Conservation (phyloP, 1,140 invertebrate genomes). For the Calosoma granatense region DNA sequence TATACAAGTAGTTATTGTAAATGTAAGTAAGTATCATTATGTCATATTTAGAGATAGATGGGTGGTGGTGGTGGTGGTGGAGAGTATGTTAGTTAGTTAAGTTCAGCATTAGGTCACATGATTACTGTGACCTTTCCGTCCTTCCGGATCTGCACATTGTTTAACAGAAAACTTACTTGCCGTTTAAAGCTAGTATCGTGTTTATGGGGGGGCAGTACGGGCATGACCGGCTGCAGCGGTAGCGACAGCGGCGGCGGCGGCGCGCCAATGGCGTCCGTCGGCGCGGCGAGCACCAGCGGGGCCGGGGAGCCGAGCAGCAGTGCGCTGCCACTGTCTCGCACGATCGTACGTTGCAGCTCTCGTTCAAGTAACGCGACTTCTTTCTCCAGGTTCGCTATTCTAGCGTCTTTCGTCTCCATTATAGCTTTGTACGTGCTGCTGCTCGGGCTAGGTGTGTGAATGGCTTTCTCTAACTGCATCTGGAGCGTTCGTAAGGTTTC, state of each 20-base stretch:
- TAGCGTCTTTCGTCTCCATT: slow-evolving; percentile 73
- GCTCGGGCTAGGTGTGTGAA: slow-evolving; percentile 53
- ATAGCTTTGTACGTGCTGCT: slow-evolving; percentile 63
- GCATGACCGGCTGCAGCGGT: slow-evolving; percentile 31
- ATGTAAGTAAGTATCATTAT: neutral
- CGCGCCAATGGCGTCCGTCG: slow-evolving; percentile 33
- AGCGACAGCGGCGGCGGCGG: slow-evolving; percentile 40
- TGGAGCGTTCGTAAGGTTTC: slow-evolving; percentile 68
- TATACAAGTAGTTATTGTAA: neutral
- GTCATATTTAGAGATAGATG: too few species aligned
- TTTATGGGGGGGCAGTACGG: slow-evolving; percentile 41
- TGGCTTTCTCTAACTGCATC: slow-evolving; percentile 62
- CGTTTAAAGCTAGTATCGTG: slow-evolving; percentile 56
- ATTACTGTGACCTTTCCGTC: slow-evolving; percentile 40
- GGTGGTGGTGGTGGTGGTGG: too few species aligned
- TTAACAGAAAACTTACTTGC: slow-evolving; percentile 73
- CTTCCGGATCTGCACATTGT: slow-evolving; percentile 62
- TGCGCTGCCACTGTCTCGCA: slow-evolving; percentile 25
- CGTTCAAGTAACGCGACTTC: slow-evolving; percentile 63
- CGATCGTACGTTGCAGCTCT: slow-evolving; percentile 48
- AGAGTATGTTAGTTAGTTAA: too few species aligned
- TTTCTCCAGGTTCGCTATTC: slow-evolving; percentile 74
- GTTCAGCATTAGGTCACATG: slow-evolving; percentile 1
- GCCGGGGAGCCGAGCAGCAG: slow-evolving; percentile 15
- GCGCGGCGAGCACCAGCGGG: slow-evolving; percentile 19